Evolutionary conservation across 1,140 invertebrate genomes (phyloP), one percentile per base, ranked within the genome.

Genomic region (Drosophila nigrodunni): DNA sequence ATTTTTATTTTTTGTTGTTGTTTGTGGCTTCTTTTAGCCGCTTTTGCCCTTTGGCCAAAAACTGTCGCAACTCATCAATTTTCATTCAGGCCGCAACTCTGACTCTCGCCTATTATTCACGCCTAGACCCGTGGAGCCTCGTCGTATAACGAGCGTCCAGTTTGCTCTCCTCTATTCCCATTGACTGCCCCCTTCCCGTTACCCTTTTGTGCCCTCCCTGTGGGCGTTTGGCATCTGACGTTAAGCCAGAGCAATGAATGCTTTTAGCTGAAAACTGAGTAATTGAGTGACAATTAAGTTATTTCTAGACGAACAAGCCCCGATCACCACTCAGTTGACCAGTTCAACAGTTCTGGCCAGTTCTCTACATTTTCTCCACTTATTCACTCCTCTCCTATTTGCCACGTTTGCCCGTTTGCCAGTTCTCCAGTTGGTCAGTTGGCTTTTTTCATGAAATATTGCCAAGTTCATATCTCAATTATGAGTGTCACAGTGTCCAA

Each of bases 261-360:
- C 90, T 87, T 88, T 91, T 91, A 91, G 90, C 86, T 91, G 90
- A 91, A 91, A 91, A 91, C 90, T 92, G 90, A 92, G 90, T 91
- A 92, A 92, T 92, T 92, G 90, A 91, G 86, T 91, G 90, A 91
- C 90, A 92, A 92, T 92, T 92, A 92, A 92, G 90, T 92, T 92
- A 91, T 91, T 92, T 92, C 88, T 80, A 89, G 81, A 90, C 85
- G 86, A 89, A 90, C 85, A 83, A 89, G 85, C 77, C 70, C 65
- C 77, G 82, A 78, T 78, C 78, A 70, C 59, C 77, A 65, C 66
- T 77, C 65, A 67, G 58, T 59, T 62, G 39, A 25, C 61, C 70
- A 70, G 49, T 46, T 67, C 8, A 11, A 58, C 67, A 71, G 21
- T 55, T 64, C 13, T 39, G 25, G 30, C 68, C 79, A 73, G 52